Conservation (phyloP, 30 jellyfish, hydroid and myxozoan genomes). For the Nemopilema nomurai region DNA sequence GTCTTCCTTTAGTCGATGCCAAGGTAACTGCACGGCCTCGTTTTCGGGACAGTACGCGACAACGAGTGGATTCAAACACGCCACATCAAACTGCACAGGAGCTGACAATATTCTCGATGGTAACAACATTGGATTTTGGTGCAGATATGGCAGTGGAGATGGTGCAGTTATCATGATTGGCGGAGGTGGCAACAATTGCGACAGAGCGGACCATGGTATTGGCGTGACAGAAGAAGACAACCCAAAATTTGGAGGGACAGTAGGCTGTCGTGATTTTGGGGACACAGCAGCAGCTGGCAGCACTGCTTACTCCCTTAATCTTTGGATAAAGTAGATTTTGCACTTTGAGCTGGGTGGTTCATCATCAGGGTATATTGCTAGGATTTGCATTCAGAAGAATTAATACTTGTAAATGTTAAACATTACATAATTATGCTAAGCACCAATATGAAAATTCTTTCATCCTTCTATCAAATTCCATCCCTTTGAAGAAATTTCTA, state of each 20-base stretch:
- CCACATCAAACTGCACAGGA: slow-evolving; percentile 23
- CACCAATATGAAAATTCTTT: too few relatives aligned
- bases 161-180: slow-evolving; percentile 70
- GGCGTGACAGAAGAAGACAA: slow-evolving; percentile 56
- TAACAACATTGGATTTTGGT: slow-evolving; percentile 61
- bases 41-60: slow-evolving; percentile 14
- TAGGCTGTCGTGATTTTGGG: slow-evolving; percentile 67
- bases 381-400: too few relatives aligned
- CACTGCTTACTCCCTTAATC: slow-evolving; percentile 43
- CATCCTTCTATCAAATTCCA: too few relatives aligned
- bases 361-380: too few relatives aligned
- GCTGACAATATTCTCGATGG: slow-evolving; percentile 30
- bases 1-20: slow-evolving; percentile 14
- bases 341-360: too few relatives aligned
- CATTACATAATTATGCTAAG: too few relatives aligned
- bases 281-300: slow-evolving; percentile 6
- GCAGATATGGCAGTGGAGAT: slow-evolving; percentile 48
- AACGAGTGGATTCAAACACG: slow-evolving; percentile 38
- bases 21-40: slow-evolving; percentile 41
- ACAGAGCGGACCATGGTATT: slow-evolving; percentile 68
- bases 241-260: slow-evolving; percentile 20
- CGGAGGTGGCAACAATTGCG: slow-evolving; percentile 53
- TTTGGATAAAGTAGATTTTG: slow-evolving; percentile 41
- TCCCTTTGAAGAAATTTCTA: too few relatives aligned
- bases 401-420: too few relatives aligned